Evolutionary conservation across 2,113 vertebrate species (phyloP).

Genomic region (Meles meles): DNA sequence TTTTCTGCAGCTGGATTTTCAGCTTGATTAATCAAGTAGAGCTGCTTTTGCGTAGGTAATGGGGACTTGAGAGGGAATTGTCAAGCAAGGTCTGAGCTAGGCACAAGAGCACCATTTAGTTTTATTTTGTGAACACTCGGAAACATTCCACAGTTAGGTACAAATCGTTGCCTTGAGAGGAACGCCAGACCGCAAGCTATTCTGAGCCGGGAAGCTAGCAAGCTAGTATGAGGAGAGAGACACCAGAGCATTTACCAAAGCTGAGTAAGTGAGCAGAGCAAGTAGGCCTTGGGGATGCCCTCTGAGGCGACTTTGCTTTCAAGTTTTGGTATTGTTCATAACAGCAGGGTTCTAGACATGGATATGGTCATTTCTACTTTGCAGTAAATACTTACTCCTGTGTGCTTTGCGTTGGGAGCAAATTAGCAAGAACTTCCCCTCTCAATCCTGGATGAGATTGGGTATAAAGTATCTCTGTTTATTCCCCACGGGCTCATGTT

Average conservation of each 20-base stretch:
- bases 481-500: not conserved
- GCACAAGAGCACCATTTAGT: not conserved
- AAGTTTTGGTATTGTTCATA: not conserved
- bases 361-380: not conserved
- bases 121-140: slow-evolving; percentile 25
- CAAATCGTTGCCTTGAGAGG: not conserved
- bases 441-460: not conserved
- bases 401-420: not conserved
- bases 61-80: not conserved
- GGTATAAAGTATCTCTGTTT: too few relatives aligned
- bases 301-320: not conserved
- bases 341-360: not conserved
- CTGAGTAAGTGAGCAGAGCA: slow-evolving; percentile 1
- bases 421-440: not conserved
- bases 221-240: not conserved
- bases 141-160: not conserved
- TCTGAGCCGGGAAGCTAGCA: not conserved
- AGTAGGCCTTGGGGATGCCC: not conserved
- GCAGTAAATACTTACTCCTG: not conserved
- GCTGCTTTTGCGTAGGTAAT: not conserved
- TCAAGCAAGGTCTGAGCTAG: not conserved
- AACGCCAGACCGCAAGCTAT: not conserved
- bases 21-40: slow-evolving; percentile 61
- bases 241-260: not conserved
- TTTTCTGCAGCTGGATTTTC: slow-evolving; percentile 52